These are phyloP conservation scores for Leucophenga montana DNA, from an alignment of 2,888 invertebrate species.

Conservation along the genomic window DNA sequence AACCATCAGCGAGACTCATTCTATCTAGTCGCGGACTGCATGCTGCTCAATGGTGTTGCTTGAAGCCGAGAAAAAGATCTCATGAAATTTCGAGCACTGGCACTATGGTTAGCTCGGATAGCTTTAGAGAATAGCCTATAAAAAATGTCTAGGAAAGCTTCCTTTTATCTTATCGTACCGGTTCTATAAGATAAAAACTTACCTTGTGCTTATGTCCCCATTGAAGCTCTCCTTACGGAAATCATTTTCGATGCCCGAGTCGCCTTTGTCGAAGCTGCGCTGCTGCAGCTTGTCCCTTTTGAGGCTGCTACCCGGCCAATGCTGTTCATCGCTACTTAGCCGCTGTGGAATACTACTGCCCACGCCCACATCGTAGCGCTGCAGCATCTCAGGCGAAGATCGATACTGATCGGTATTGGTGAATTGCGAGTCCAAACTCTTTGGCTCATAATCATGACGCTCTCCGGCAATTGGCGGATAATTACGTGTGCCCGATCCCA, in stretches of 20 bases:
- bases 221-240: constrained; percentile 81
- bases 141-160: no score
- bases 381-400: constrained; percentile 78
- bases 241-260: constrained; percentile 88
- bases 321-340: constrained; percentile 74
- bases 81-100: no score
- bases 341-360: constrained; percentile 25
- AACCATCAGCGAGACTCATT: no score
- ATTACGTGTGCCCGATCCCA: constrained; percentile 58
- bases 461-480: constrained; percentile 47
- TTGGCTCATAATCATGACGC: constrained; percentile 75
- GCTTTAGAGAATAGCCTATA: no score
- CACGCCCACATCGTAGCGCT: constrained; percentile 45
- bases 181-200: no score
- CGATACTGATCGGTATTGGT: constrained; percentile 74
- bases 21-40: no score
- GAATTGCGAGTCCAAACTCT: constrained; percentile 79
- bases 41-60: no score
- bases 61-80: no score
- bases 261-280: constrained; percentile 76
- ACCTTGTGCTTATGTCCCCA: constrained; percentile 74
- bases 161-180: no score
- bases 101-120: no score
- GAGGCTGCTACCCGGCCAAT: constrained; percentile 70
- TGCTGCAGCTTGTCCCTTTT: constrained; percentile 75